Evolutionary conservation across 2,888 invertebrate genomes (phyloP).

Genomic region (Noctua janthina): DNA sequence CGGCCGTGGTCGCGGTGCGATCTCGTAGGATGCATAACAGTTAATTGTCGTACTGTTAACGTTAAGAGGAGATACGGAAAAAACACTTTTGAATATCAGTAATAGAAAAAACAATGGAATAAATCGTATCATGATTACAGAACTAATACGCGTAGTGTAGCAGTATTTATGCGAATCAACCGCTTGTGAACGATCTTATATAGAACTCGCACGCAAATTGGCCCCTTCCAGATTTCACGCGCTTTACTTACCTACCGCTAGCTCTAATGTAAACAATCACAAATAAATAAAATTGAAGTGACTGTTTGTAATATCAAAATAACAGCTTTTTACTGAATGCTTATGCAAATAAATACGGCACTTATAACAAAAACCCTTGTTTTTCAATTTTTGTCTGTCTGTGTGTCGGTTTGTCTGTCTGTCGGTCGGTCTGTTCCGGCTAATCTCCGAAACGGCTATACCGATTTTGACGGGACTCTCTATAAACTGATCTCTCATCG

Average conservation of each 20-base stretch:
- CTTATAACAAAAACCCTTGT: too few species aligned
- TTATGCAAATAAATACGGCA: too few species aligned
- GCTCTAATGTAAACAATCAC: background rate
- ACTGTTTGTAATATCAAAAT: too few species aligned
- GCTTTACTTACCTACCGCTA: background rate
- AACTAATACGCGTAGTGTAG: background rate
- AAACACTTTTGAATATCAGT: background rate
- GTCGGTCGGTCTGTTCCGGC: too few species aligned
- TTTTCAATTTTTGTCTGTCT: too few species aligned
- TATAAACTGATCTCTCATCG: too few species aligned
- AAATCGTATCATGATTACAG: background rate
- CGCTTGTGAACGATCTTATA: background rate
- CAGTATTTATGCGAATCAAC: background rate
- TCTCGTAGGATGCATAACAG: background rate
- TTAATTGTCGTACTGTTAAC: background rate
- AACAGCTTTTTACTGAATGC: too few species aligned
- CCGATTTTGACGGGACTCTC: too few species aligned
- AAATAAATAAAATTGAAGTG: too few species aligned
- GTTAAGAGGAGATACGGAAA: background rate
- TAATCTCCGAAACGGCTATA: too few species aligned
- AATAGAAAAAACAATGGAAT: background rate
- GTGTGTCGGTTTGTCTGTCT: too few species aligned
- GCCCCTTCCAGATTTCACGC: background rate
- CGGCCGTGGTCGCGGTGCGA: background rate
- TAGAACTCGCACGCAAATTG: background rate